These are phyloP conservation scores for Pao palembangensis DNA, from an alignment of 2,113 vertebrate species.

Conservation along the genomic window DNA sequence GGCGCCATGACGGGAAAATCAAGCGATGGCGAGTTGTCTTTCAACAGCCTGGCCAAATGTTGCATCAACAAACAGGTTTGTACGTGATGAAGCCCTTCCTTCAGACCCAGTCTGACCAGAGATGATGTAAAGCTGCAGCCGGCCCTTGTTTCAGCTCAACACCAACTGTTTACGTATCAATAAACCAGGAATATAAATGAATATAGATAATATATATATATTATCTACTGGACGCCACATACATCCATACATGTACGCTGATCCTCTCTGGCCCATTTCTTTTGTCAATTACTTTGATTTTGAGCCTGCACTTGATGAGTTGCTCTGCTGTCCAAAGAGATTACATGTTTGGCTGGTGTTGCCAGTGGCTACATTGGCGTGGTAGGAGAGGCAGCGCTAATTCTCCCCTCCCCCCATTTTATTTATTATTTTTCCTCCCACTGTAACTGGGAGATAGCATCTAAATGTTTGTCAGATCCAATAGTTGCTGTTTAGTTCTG, in stretches of 20 bases:
- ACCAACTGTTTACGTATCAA: background rate
- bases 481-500: constrained; percentile 64
- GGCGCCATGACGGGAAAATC: constrained; percentile 39
- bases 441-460: constrained; percentile 75
- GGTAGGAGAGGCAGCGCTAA: constrained; percentile 56
- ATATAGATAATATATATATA: background rate
- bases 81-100: constrained; percentile 6
- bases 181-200: background rate
- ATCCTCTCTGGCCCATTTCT: constrained; percentile 46
- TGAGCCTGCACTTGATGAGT: constrained; percentile 71
- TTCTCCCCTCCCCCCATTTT: constrained; percentile 28
- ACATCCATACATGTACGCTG: constrained; percentile 19
- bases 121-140: constrained; percentile 35
- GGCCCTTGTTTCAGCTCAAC: background rate
- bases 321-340: constrained; percentile 71
- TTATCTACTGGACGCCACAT: constrained; percentile 5
- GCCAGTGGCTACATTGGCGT: constrained; percentile 68
- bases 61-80: constrained; percentile 55
- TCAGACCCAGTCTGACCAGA: constrained; percentile 46
- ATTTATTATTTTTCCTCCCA: constrained; percentile 8
- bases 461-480: constrained; percentile 80
- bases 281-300: constrained; percentile 81
- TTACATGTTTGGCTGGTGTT: constrained; percentile 74
- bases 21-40: constrained; percentile 42
- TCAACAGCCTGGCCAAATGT: constrained; percentile 40